Conservation (phyloP, 2,888 invertebrate genomes). For the Nemurella pictetii region DNA sequence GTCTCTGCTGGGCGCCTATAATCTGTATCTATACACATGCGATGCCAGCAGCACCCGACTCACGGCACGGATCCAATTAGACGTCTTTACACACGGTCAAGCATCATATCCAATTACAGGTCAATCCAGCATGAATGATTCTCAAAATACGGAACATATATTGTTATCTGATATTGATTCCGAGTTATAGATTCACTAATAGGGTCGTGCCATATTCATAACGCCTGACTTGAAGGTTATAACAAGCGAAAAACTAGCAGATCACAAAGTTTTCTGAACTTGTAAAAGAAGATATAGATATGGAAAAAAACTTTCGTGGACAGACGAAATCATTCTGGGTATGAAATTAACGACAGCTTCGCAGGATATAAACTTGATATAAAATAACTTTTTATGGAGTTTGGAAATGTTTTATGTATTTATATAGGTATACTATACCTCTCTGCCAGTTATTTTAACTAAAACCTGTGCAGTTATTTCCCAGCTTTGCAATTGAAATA, state of each 20-base stretch:
- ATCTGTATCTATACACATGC: background rate
- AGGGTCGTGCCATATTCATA: background rate
- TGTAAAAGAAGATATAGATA: background rate
- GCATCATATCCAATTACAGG: conserved; percentile 2
- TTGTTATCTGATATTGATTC: background rate
- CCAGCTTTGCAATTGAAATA: background rate
- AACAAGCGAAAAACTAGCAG: background rate
- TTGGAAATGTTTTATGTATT: background rate
- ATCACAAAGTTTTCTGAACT: background rate
- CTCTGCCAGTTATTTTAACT: background rate
- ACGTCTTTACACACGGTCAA: conserved; percentile 15
- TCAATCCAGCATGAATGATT: background rate
- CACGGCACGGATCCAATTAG: conserved; percentile 10
- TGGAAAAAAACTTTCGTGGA: background rate
- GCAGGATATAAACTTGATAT: background rate
- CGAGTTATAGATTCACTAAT: background rate
- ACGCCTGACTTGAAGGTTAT: background rate
- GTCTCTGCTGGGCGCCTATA: too few relatives aligned
- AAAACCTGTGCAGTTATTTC: background rate
- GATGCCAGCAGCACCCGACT: background rate
- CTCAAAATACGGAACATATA: background rate
- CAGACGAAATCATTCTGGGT: background rate
- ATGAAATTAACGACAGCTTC: background rate
- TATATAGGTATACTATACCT: too few relatives aligned
- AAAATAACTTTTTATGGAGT: background rate